Base-by-base conservation (phyloP, 2,113 vertebrate species). In the Centropristis striata region DNA sequence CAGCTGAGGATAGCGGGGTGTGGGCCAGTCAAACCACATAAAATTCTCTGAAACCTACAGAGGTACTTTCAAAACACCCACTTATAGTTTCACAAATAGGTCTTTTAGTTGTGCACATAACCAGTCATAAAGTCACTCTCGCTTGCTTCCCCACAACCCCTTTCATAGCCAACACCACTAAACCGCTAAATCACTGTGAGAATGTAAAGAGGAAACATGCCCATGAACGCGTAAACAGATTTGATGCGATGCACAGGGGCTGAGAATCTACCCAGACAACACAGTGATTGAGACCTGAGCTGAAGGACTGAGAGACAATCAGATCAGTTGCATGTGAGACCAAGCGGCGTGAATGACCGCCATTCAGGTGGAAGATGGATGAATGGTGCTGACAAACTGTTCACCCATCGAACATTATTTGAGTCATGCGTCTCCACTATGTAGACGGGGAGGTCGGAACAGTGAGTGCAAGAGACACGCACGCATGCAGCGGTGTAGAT, bases 351-450 rank as follows among this genome's bases (percentile, higher is more conserved):
- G 64, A 90, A 86, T 77, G 80, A 37, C 11, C 1, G 7, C 54
- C 81, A 86, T 90, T 85, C 78, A 88, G 54, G 61, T 58, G 64
- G 50, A 80, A 71, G 80, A 71, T 0, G 37, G 76, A 21, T 54
- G 69, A 86, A 69, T 7, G 75, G 23, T 37, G 75, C 76, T 82
- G 88, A 71, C 21, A 2, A 68, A 46, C 57, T 15, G 60, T 46
- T 68, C 18, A 4, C 7, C 68, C 42, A 36, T 65, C 44, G 9
- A 57, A 68, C 50, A 27, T 80, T 37, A 85, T 86, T 86, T 3
- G 25, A 92, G 86, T 89, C 86, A 84, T 73, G 81, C 2, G 64
- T 63, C 58, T 66, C 55, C 16, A 32, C 78, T 39, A 59, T 61
- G n/a, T 55, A 78, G 42, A 57, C 73, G 15, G 37, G 21, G 37